Conservation (phyloP, 2,113 vertebrate genomes). For the Sphyrna mokarran region DNA sequence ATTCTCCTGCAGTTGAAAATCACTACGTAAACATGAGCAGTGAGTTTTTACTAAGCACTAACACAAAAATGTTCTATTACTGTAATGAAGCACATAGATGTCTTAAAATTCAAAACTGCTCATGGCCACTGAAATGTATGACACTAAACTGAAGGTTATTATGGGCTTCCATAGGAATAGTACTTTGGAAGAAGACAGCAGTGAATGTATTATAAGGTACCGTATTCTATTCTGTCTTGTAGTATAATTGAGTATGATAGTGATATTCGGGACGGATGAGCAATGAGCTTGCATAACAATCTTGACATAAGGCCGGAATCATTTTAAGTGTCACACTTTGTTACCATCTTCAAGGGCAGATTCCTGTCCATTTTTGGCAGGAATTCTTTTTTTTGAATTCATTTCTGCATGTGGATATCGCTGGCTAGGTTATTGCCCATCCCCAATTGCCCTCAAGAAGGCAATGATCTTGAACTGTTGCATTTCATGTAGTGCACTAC, state of each 20-base stretch:
- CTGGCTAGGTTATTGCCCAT: no score
- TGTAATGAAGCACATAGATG: background rate
- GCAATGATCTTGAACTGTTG: no score
- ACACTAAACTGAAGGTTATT: background rate
- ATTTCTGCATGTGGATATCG: no score
- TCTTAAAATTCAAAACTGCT: background rate
- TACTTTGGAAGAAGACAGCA: background rate
- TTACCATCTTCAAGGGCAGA: background rate
- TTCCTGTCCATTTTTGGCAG: background rate
- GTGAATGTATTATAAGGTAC: background rate
- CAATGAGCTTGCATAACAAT: background rate
- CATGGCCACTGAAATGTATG: slow-evolving; percentile 18
- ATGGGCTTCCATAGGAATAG: background rate
- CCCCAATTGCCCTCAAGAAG: no score
- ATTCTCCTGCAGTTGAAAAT: background rate
- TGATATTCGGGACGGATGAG: background rate
- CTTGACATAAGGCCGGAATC: background rate
- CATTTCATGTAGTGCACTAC: no score
- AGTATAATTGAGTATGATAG: background rate
- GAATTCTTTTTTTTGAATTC: background rate
- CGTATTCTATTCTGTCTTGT: background rate
- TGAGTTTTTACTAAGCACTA: background rate
- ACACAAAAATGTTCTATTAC: background rate
- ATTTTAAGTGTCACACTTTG: background rate
- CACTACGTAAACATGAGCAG: background rate